Base-by-base conservation (phyloP, 2,797 vertebrate genomes). In the Falco rusticolus region DNA sequence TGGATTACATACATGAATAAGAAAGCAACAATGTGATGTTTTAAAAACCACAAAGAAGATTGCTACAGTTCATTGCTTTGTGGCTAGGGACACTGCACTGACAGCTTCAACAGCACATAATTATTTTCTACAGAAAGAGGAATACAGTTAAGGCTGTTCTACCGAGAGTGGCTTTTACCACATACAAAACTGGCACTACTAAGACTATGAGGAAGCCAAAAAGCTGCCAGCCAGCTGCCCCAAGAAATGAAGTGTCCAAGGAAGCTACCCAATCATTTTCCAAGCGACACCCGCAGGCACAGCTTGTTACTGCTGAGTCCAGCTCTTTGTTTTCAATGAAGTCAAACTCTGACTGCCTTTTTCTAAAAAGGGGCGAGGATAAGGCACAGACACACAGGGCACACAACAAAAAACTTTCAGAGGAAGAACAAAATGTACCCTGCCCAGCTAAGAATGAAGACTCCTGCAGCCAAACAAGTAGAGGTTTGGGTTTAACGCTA, bases 211-310 rank as follows among this genome's bases (percentile, higher is more conserved):
- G 57, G 80, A 48, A 0, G 74, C 93, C 96, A 95, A 95, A 86
- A 95, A 90, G 64, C 94, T 94, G 93, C 88, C 95, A 93, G 60
- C 16, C 70, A 84, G 90, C 65, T 77, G 57, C 37, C 88, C 71
- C 80, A 31, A 63, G 82, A 87, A 90, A 34, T 34, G 34, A 71
- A 87, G 24, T 5, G 14, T 82, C 75, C 56, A 37, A 54, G 56
- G 56, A 86, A 91, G 77, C 56, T 17, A 10, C 63, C 29, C 93
- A 68, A 5, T 9, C n/a, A 63, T 76, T 66, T 84, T 51, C 70
- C 81, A 72, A 6, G 10, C 16, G 77, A 56, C 70, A 66, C 68
- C 85, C 50, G 0, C 31, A 39, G 70, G 88, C 94, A 92, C 80
- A 94, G 84, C 86, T 76, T 65, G 43, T 29, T 48, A 50, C 79